These are phyloP conservation scores for Pseudomyrmex pallidus DNA, from an alignment of 1,140 invertebrate species.

Conservation along the genomic window DNA sequence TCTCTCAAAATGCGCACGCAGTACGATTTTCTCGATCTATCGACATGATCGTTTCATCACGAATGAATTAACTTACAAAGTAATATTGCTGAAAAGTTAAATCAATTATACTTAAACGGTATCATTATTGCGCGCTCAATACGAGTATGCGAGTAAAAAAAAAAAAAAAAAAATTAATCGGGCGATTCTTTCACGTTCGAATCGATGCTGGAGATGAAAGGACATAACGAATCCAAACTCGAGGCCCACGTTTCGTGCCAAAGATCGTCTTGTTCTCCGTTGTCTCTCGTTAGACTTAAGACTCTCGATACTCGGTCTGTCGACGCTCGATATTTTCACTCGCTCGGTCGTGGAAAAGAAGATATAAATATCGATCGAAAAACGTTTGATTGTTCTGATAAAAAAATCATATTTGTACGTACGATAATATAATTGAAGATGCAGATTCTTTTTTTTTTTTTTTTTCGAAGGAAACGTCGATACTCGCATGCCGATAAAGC, in stretches of 20 bases:
- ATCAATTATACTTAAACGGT: background rate
- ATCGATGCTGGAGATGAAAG: background rate
- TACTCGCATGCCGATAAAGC: background rate
- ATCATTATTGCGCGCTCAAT: background rate
- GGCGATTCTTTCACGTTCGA: constrained; percentile 19
- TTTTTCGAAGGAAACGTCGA: background rate
- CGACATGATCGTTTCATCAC: constrained; percentile 4
- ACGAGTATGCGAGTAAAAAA: background rate
- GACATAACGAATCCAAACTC: constrained; percentile 12
- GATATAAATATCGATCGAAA: constrained; percentile 21
- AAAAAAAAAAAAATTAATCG: constrained; percentile 20
- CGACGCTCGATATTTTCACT: constrained; percentile 6
- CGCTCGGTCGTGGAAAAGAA: background rate
- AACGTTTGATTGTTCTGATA: background rate
- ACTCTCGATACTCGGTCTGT: background rate
- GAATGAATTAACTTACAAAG: background rate
- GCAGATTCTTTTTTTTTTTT: background rate
- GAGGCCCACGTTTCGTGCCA: constrained; percentile 12
- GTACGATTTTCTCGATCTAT: constrained; percentile 3
- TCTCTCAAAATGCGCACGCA: background rate
- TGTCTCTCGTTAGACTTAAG: background rate
- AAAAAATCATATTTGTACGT: background rate
- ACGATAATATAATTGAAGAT: too few relatives aligned
- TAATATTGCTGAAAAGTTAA: constrained; percentile 23
- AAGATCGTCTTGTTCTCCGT: constrained; percentile 9